Evolutionary conservation across 2,888 invertebrate species (phyloP), one percentile per base, ranked within the genome.

Genomic region (Diarsia rubi): DNA sequence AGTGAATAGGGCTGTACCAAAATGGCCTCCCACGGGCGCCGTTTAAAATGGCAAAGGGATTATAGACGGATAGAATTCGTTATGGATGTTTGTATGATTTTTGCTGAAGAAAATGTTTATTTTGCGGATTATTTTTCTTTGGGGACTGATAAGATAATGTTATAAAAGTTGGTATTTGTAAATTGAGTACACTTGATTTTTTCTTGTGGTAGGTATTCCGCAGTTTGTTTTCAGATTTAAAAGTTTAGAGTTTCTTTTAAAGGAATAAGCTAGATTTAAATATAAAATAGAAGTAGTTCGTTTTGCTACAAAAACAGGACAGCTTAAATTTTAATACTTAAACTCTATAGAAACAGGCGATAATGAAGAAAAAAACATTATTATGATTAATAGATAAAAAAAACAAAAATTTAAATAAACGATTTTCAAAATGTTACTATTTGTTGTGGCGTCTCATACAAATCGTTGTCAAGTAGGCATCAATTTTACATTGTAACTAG

Each of bases 11-110:
- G 70, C 75, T 83, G 70, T 47, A 60, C 66, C 54, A 69, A 79
- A 81, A 81, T 79, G 47, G 67, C 27, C 37, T 84, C 81, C 84
- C 81, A 71, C 19, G 81, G 76, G 81, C 62, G 67, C 81, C 81
- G 63, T 84, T 82, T 76, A 31, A 66, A 72, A 64, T 73, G 60
- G 63, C 67, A 52, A 69, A 45, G 67, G 81, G 71, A 81, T 81
- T 71, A 84, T 69, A 52, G 69, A 31, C 54, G 60, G 75, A 81
- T 79, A 75, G 68, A 75, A 83, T 83, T 79, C 54, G 62, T 75
- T 84, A 57, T 84, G 81, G 47, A 37, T 71, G 73, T 73, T 69
- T 80, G 67, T 67, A 62, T 72, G 63, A 84, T 76, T 84, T 74
- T 73, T 60, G 63, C 21, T 24, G 31, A 47, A 63, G 57, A 59